Evolutionary conservation across 2,888 invertebrate species (phyloP).

Genomic region (Drosophila kuntzei): DNA sequence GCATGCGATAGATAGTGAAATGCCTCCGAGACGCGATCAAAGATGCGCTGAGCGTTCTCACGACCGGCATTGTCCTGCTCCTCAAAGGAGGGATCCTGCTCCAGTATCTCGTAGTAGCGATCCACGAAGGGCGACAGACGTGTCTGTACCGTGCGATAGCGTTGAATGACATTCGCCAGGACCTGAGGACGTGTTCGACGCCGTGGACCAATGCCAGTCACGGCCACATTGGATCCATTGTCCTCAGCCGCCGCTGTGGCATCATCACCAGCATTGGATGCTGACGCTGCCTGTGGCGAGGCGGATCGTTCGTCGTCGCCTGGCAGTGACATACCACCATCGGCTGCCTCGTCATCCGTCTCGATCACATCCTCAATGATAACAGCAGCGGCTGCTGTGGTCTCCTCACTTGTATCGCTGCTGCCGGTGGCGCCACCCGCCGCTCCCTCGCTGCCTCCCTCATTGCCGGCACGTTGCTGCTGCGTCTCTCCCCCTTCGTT

Average conservation of each 20-base stretch:
- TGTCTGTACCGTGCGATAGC: conserved; percentile 83
- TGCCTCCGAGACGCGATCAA: conserved; percentile 91
- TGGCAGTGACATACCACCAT: conserved; percentile 21
- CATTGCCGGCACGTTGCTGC: conserved; percentile 33
- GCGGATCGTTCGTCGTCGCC: conserved; percentile 35
- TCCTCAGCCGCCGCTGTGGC: conserved; percentile 22
- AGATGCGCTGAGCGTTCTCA: conserved; percentile 88
- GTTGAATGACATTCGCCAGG: conserved; percentile 83
- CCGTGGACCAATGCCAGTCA: conserved; percentile 50
- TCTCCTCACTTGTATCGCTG: conserved; percentile 55
- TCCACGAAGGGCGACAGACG: conserved; percentile 89
- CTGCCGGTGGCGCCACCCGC: conserved; percentile 26
- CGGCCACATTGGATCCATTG: conserved; percentile 25
- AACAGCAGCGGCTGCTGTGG: conserved; percentile 64
- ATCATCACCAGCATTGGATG: conserved; percentile 2
- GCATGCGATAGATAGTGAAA: conserved; percentile 95
- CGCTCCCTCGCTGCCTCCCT: conserved; percentile 25
- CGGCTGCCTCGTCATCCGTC: conserved; percentile 69
- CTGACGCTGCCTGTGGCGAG: conserved; percentile 35
- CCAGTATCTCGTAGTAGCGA: conserved; percentile 88
- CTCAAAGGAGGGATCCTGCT: conserved; percentile 87
- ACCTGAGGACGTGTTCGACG: conserved; percentile 84
- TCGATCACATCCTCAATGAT: conserved; percentile 79
- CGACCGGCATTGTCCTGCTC: conserved; percentile 85
- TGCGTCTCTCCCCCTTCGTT: conserved; percentile 69